Conservation (phyloP, 2,888 invertebrate genomes). For the Thysanoteuthis rhombus region DNA sequence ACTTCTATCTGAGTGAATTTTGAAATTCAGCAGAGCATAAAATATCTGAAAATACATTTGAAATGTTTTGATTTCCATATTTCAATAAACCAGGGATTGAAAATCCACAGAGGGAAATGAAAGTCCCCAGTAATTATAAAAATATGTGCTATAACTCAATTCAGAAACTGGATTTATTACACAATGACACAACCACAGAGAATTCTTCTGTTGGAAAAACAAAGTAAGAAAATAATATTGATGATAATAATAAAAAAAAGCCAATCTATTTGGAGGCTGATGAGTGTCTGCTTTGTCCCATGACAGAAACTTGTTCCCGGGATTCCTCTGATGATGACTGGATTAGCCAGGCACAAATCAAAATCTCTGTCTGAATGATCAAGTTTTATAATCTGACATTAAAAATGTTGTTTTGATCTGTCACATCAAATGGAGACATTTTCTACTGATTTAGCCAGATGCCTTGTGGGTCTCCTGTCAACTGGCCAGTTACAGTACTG, state of each 20-base stretch:
- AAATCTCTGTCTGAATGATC: background rate
- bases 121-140: background rate
- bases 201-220: background rate
- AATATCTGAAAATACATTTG: background rate
- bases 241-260: background rate
- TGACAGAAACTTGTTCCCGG: background rate
- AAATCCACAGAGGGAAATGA: background rate
- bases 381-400: background rate
- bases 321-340: background rate
- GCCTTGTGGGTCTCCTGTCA: background rate
- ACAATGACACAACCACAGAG: background rate
- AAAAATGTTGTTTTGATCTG: background rate
- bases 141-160: background rate
- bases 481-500: background rate
- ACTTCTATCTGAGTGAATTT: too few species aligned
- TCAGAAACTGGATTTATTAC: background rate
- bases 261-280: background rate
- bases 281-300: background rate
- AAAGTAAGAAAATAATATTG: background rate
- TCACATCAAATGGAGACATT: background rate
- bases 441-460: background rate
- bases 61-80: background rate
- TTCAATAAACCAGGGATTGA: background rate
- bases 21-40: background rate
- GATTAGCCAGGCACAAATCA: background rate